These are phyloP conservation scores for Cryptus armator DNA, from an alignment of 2,888 invertebrate species.

Conservation along the genomic window DNA sequence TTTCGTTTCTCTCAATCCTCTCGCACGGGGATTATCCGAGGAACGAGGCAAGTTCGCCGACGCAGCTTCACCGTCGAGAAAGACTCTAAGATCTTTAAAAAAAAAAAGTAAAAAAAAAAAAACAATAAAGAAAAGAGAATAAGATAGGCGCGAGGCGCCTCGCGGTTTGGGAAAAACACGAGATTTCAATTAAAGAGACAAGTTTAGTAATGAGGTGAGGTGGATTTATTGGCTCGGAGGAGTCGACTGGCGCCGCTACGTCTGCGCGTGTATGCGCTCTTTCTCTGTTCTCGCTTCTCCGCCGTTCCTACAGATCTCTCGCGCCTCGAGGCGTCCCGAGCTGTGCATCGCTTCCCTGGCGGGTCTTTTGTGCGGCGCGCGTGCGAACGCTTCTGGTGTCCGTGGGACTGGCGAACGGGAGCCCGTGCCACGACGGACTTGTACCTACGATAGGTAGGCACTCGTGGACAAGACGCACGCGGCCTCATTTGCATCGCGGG, in stretches of 20 bases:
- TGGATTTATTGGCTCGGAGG: conserved; percentile 81
- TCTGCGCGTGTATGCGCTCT: conserved; percentile 73
- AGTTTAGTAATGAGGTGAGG: conserved; percentile 87
- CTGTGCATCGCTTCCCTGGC: conserved; percentile 50
- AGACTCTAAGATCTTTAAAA: not conserved
- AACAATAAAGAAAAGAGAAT: conserved; percentile 53
- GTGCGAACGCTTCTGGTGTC: conserved; percentile 35
- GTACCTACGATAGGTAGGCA: conserved; percentile 57
- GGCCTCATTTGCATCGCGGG: conserved; percentile 55
- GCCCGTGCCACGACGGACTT: conserved; percentile 12
- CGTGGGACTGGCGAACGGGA: conserved; percentile 13
- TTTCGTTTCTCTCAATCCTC: conserved; percentile 24
- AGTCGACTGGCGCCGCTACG: conserved; percentile 76
- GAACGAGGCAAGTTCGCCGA: conserved; percentile 25
- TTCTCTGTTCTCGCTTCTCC: conserved; percentile 35
- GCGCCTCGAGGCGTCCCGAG: conserved; percentile 66
- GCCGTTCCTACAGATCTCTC: conserved; percentile 61
- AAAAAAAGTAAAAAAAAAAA: conserved; percentile 36
- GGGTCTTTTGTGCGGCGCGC: conserved; percentile 29
- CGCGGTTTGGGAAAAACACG: conserved; percentile 85
- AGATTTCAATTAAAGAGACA: conserved; percentile 88
- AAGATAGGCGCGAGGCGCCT: conserved; percentile 47
- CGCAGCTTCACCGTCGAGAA: conserved; percentile 15
- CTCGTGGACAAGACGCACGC: conserved; percentile 28
- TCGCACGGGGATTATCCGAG: conserved; percentile 7